A percentile compares a stretch with the other conserved stretches of the same genome.
These are phyloP conservation scores for Scaptodrosophila latifasciaeformis DNA, from an alignment of 2,888 invertebrate species.

Conservation along the genomic window DNA sequence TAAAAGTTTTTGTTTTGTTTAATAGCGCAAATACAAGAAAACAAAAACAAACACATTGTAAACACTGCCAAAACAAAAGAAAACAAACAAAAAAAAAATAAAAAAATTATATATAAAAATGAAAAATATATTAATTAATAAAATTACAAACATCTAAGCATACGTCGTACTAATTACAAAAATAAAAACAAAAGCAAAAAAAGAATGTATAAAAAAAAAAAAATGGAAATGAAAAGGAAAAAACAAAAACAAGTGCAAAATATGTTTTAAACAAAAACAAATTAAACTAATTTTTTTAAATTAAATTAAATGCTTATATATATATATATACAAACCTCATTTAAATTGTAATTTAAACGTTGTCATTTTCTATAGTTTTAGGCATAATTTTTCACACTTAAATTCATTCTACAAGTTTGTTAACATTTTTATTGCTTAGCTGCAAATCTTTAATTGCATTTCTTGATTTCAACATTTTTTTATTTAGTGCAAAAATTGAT, in stretches of 20 bases:
- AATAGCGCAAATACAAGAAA: slow-evolving; percentile 31
- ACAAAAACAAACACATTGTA: slow-evolving; percentile 30
- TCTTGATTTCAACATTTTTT: slow-evolving; percentile 25
- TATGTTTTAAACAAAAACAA: slow-evolving; percentile 59
- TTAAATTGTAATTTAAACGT: slow-evolving; percentile 52
- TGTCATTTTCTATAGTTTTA: slow-evolving; percentile 19
- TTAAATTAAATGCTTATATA: slow-evolving; percentile 39
- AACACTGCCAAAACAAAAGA: slow-evolving; percentile 67
- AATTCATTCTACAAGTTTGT: not conserved
- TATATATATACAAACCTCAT: slow-evolving; percentile 37
- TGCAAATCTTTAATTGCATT: no score
- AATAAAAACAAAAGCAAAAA: slow-evolving; percentile 18
- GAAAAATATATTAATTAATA: slow-evolving; percentile 23
- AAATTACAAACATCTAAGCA: slow-evolving; percentile 24
- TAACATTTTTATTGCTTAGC: no score
- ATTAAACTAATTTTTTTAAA: slow-evolving; percentile 14
- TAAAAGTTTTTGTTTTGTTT: slow-evolving; percentile 50
- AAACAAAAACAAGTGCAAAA: slow-evolving; percentile 59
- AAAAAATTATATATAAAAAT: slow-evolving; percentile 23
- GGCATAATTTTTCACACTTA: not conserved
- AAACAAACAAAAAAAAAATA: slow-evolving; percentile 24
- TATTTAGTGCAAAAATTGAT: slow-evolving; percentile 20
- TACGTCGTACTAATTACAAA: slow-evolving; percentile 27
- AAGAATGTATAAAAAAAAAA: no score
- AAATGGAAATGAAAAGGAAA: no score